Conservation (phyloP, 2,888 invertebrate genomes). For the Euphydryas editha region DNA sequence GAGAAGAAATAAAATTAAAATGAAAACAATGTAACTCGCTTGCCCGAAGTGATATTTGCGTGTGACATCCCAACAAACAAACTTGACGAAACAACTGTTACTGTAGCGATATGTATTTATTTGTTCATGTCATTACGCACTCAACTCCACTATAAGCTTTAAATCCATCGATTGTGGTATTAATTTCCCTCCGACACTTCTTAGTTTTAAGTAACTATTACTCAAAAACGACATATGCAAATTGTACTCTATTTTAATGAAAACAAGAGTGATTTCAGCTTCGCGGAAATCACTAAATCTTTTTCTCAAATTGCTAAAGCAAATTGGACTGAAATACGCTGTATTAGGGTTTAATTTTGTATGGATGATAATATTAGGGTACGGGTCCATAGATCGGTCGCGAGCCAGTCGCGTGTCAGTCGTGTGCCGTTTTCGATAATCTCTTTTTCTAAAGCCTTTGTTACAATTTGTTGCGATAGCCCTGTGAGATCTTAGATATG, state of each 20-base stretch:
- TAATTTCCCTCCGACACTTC: slow-evolving; percentile 82
- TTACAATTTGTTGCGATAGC: slow-evolving; percentile 79
- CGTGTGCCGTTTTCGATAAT: slow-evolving; percentile 80
- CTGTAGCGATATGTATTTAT: slow-evolving; percentile 67
- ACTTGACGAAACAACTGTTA: slow-evolving; percentile 58
- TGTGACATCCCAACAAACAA: slow-evolving; percentile 64
- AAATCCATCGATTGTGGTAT: slow-evolving; percentile 82
- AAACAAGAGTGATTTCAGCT: slow-evolving; percentile 52
- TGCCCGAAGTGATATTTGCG: slow-evolving; percentile 58
- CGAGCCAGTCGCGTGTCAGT: slow-evolving; percentile 74
- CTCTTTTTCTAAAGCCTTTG: slow-evolving; percentile 80
- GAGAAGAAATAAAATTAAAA: not conserved
- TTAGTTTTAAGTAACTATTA: slow-evolving; percentile 70
- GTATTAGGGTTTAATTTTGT: slow-evolving; percentile 33
- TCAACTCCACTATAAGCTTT: slow-evolving; percentile 78
- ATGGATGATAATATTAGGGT: slow-evolving; percentile 55
- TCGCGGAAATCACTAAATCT: slow-evolving; percentile 44
- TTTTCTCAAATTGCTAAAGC: slow-evolving; percentile 23
- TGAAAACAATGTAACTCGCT: slow-evolving; percentile 10
- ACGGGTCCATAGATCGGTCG: slow-evolving; percentile 63
- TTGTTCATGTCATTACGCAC: slow-evolving; percentile 76
- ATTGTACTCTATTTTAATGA: slow-evolving; percentile 40
- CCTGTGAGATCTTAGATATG: slow-evolving; percentile 78
- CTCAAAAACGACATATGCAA: slow-evolving; percentile 41
- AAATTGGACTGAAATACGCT: slow-evolving; percentile 30